These are phyloP conservation scores for Platichthys flesus DNA, from an alignment of 2,113 vertebrate species.

Conservation along the genomic window DNA sequence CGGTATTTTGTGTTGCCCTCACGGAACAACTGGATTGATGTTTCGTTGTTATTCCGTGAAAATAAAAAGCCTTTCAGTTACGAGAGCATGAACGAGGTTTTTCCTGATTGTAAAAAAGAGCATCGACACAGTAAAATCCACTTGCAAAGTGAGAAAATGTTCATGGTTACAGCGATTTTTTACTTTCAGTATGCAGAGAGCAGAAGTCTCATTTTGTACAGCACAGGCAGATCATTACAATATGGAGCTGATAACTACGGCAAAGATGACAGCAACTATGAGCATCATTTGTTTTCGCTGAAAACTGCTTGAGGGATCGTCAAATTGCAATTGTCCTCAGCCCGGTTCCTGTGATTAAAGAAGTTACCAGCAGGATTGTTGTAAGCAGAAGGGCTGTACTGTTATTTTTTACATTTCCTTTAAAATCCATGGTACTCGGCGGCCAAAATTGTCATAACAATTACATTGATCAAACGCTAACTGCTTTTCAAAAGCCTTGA, in stretches of 20 bases:
- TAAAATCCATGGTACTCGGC: neutral
- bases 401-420: neutral
- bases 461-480: neutral
- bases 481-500: constrained; percentile 16
- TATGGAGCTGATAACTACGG: neutral
- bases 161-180: constrained; percentile 17
- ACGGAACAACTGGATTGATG: neutral
- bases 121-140: constrained; percentile 1
- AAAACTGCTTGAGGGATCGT: constrained; percentile 21
- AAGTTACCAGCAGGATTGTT: neutral
- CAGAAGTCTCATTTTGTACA: neutral
- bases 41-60: neutral
- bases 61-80: neutral
- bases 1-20: neutral
- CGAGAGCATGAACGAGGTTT: neutral
- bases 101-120: neutral
- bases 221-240: constrained; percentile 11
- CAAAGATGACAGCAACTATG: constrained; percentile 22
- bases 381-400: neutral
- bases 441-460: neutral
- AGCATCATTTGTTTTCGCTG: constrained; percentile 4
- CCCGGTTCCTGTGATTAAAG: constrained; percentile 9
- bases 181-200: constrained; percentile 9
- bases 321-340: neutral
- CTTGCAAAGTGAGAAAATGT: constrained; percentile 6